Percentiles rank a stretch among this genome's conserved stretches.
phyloP scores from a whole-genome alignment of 2,797 vertebrate species.

The Myiotriccus ornatus region DNA sequence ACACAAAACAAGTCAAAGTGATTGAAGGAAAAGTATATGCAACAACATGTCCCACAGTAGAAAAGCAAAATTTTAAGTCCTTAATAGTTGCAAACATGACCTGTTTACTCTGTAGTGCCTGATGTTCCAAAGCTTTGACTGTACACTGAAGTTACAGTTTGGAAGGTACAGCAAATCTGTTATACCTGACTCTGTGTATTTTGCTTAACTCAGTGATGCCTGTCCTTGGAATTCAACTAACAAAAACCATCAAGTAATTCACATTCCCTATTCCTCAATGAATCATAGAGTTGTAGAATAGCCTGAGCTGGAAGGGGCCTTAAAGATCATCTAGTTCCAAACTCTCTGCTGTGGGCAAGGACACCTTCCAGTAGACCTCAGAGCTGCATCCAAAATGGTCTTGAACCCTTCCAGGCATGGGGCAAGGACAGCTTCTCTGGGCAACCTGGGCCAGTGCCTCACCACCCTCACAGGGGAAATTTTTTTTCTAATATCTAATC shows the following conservation, averaged over 20 bases:
- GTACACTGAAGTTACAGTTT: not conserved
- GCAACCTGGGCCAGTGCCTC: not conserved
- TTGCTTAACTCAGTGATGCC: not conserved
- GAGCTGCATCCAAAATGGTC: not conserved
- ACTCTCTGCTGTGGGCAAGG: not conserved
- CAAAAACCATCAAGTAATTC: not conserved
- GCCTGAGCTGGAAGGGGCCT: not conserved
- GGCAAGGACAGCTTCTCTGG: not conserved
- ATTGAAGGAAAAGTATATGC: not conserved
- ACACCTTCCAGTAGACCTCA: not conserved
- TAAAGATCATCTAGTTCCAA: not conserved
- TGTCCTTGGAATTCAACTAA: not conserved
- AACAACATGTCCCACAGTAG: not conserved
- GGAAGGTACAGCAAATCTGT: not conserved
- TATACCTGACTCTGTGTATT: not conserved
- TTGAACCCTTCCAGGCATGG: not conserved
- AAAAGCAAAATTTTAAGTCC: not conserved
- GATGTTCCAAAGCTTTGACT: not conserved
- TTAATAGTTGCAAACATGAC: not conserved
- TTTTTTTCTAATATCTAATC: not conserved
- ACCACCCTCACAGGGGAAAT: not conserved
- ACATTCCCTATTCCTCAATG: not conserved
- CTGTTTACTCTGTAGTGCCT: not conserved
- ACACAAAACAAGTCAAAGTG: not conserved
- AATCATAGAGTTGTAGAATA: not conserved